Conservation (phyloP, 2,797 vertebrate genomes). For the Sebastes taczanowskii region DNA sequence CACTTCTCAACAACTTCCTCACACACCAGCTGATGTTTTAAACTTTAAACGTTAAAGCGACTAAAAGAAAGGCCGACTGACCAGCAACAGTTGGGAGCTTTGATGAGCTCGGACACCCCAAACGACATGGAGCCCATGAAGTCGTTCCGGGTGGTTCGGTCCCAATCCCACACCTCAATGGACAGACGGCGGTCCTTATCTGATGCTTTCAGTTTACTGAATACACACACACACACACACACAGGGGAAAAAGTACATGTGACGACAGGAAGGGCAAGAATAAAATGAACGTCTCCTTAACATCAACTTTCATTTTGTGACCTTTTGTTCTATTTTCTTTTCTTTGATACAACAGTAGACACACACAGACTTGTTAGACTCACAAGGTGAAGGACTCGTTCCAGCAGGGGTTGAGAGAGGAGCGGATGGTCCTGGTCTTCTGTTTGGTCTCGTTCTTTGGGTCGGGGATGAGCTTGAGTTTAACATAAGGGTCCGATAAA, state of each 20-base stretch:
- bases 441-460: conserved; percentile 98
- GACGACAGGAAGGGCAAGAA: too few relatives aligned
- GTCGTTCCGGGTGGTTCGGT: conserved; percentile 95
- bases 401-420: conserved; percentile 96
- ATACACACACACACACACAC: background rate
- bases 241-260: background rate
- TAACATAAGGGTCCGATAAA: conserved; percentile 96
- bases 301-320: background rate
- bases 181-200: conserved; percentile 97
- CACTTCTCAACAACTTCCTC: background rate
- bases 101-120: conserved; percentile 97
- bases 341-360: background rate
- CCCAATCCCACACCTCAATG: conserved; percentile 98
- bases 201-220: conserved; percentile 91
- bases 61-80: conserved; percentile 73
- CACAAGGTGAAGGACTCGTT: conserved; percentile 96
- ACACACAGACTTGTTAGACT: conserved; percentile 66
- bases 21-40: background rate
- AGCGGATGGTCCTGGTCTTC: conserved; percentile 97
- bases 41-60: too few relatives aligned
- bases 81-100: conserved; percentile 92
- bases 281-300: background rate
- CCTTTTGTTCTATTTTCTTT: background rate
- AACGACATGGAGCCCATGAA: conserved; percentile 99
- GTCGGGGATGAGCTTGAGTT: conserved; percentile 97